Percentiles rank a stretch among this genome's conserved stretches.
Evolutionary conservation across 2,113 vertebrate species (phyloP).

Genomic region (Lepidothrix coronata): DNA sequence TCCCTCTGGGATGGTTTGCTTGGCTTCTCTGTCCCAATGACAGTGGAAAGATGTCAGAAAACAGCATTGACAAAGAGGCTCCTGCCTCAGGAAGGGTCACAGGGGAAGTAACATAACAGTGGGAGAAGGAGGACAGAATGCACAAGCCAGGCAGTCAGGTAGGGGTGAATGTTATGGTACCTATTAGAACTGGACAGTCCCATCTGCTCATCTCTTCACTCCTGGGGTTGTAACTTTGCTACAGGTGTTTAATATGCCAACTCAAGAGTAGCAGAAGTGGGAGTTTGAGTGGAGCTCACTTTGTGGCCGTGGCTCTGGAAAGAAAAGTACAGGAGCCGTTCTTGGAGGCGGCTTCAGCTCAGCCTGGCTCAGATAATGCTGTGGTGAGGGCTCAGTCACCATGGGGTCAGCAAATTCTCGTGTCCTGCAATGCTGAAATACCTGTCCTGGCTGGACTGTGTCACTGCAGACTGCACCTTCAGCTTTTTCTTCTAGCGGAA

Average conservation of each 20-base stretch:
- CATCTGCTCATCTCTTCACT: background rate
- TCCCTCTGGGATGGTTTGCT: background rate
- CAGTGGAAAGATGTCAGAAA: background rate
- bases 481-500: background rate
- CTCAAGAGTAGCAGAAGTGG: background rate
- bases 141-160: background rate
- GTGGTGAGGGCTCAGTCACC: background rate
- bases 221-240: background rate
- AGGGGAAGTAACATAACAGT: background rate
- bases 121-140: background rate
- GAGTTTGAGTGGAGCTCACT: background rate
- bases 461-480: background rate
- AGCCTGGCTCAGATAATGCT: background rate
- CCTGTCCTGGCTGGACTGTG: background rate
- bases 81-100: background rate
- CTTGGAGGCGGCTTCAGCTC: background rate
- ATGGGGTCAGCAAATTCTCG: fast-evolving
- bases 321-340: background rate
- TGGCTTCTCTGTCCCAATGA: background rate
- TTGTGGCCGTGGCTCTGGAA: background rate
- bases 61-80: background rate
- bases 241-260: background rate
- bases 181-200: background rate
- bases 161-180: background rate
- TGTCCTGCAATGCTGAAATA: background rate